phyloP scores from a whole-genome alignment of 2,888 invertebrate genomes.

The Parnassius smintheus region DNA sequence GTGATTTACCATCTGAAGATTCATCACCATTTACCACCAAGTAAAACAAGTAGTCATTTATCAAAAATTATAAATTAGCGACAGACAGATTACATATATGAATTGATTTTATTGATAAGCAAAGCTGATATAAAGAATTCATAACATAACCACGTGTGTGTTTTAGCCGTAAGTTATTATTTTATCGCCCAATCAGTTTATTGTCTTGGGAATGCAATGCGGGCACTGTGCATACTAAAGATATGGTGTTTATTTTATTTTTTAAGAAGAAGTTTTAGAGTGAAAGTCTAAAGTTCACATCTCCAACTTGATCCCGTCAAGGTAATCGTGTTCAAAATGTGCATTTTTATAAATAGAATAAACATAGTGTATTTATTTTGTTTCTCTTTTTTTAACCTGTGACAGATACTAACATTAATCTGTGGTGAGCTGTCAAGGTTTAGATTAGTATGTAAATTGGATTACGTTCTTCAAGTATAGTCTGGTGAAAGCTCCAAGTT shows the following conservation, averaged over 20 bases:
- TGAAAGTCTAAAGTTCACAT: neutral
- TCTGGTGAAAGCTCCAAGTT: neutral
- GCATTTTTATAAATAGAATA: slow-evolving; percentile 6
- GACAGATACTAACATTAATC: slow-evolving; percentile 7
- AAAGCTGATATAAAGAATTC: neutral
- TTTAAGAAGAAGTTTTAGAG: neutral
- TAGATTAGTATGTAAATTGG: neutral
- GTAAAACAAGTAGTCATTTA: no score
- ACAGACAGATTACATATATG: no score
- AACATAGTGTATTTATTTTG: slow-evolving; percentile 5
- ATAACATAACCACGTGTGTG: neutral
- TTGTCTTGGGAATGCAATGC: neutral
- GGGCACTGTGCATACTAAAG: slow-evolving; percentile 8
- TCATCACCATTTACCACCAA: no score
- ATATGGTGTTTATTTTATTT: neutral
- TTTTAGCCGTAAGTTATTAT: slow-evolving; percentile 10
- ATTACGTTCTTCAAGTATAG: neutral
- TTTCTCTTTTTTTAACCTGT: slow-evolving; percentile 12
- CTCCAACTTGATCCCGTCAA: neutral
- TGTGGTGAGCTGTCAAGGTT: neutral
- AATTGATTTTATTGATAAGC: neutral
- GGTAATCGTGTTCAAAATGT: slow-evolving; percentile 1
- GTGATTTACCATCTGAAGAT: no score
- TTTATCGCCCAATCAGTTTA: neutral
- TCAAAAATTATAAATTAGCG: no score